A percentile compares a stretch with the other conserved stretches of the same genome.
These are phyloP conservation scores for Psix sp. DNA, from an alignment of 1,140 invertebrate species.

Conservation along the genomic window DNA sequence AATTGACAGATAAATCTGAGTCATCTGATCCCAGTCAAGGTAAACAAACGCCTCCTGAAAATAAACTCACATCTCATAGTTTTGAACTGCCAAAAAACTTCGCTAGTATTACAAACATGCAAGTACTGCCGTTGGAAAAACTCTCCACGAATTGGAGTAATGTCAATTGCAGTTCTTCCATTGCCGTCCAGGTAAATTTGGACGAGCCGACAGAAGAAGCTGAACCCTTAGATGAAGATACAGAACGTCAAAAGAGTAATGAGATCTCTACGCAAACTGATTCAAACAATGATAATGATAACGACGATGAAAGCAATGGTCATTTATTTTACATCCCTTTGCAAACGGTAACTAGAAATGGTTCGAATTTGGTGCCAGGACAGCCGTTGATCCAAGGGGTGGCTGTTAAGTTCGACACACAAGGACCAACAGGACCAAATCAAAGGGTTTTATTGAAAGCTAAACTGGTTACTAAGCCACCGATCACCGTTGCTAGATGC, in stretches of 20 bases:
- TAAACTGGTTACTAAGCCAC: constrained; percentile 82
- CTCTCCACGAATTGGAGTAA: constrained; percentile 73
- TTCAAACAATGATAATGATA: constrained; percentile 67
- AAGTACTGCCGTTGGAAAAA: constrained; percentile 72
- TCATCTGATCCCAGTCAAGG: not conserved
- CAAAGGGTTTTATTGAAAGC: constrained; percentile 82
- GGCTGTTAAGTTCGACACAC: constrained; percentile 82
- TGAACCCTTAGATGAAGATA: constrained; percentile 39
- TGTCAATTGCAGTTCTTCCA: constrained; percentile 76
- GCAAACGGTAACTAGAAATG: constrained; percentile 77
- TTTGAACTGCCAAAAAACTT: constrained; percentile 72
- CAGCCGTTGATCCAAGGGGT: constrained; percentile 82
- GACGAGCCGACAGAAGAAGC: constrained; percentile 64
- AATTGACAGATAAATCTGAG: constrained; percentile 3
- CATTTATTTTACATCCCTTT: constrained; percentile 85
- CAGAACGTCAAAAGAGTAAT: constrained; percentile 65
- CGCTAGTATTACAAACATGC: constrained; percentile 67
- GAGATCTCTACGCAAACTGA: constrained; percentile 79
- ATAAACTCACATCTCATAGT: constrained; percentile 35
- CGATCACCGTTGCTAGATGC: constrained; percentile 75
- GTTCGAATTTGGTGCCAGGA: constrained; percentile 70
- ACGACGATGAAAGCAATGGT: constrained; percentile 76
- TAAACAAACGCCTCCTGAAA: not conserved
- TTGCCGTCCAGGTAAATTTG: constrained; percentile 80
- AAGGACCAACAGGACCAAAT: constrained; percentile 80